Conservation (phyloP, 1,140 invertebrate genomes). For the Aphidius ervi region DNA sequence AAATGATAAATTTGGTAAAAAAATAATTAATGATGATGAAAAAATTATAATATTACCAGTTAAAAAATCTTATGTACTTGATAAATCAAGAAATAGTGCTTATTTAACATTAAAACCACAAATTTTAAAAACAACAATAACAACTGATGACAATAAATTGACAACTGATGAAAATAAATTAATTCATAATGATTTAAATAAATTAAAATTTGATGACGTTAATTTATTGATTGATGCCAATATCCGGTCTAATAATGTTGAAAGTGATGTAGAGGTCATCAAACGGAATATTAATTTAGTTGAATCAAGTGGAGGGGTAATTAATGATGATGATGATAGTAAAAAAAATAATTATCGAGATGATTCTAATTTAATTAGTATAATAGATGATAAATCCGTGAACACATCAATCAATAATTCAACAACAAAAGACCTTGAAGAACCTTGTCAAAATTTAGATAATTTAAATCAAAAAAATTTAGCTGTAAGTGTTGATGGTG, state of each 20-base stretch:
- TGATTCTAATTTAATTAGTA: no score
- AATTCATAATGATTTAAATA: neutral
- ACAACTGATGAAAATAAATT: conserved; percentile 5
- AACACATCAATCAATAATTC: no score
- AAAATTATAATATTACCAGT: conserved; percentile 38
- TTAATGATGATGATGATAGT: no score
- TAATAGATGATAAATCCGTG: no score
- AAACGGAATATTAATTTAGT: conserved; percentile 19
- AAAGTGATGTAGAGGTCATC: conserved; percentile 36
- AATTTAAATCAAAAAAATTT: no score
- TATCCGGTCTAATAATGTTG: conserved; percentile 37
- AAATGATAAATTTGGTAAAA: conserved; percentile 14
- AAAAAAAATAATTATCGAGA: no score
- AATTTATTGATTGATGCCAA: conserved; percentile 28
- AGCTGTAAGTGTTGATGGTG: no score
- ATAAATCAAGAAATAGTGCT: conserved; percentile 43
- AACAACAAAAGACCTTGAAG: no score
- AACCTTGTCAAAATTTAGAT: no score
- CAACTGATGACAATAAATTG: conserved; percentile 19
- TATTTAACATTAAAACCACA: conserved; percentile 41
- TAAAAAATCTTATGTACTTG: conserved; percentile 40
- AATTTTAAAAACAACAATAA: conserved; percentile 4
- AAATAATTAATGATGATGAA: conserved; percentile 16
- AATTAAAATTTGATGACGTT: conserved; percentile 16
- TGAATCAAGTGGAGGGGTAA: no score